phyloP scores from a whole-genome alignment of 2,797 vertebrate genomes.

The Diceros bicornis region DNA sequence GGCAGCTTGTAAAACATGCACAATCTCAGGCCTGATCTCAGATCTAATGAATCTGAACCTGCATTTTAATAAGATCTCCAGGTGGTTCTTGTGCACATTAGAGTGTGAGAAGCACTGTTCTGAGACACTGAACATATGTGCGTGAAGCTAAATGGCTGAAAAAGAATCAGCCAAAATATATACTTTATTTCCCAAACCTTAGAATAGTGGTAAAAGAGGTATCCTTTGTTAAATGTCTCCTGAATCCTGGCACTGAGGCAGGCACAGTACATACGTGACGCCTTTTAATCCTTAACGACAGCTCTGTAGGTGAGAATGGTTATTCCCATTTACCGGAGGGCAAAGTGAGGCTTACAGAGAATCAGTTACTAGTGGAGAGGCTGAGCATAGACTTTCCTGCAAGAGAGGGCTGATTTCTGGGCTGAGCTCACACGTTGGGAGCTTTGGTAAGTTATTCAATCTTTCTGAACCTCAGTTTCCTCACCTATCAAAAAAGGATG shows the following conservation, averaged over 20 bases:
- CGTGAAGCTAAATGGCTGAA: not conserved
- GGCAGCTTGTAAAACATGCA: not conserved
- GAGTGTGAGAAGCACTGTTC: not conserved
- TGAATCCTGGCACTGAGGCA: not conserved
- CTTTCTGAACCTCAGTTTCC: constrained; percentile 5
- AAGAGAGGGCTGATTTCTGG: not conserved
- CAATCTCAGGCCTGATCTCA: not conserved
- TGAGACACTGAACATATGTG: not conserved
- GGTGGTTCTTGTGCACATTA: not conserved
- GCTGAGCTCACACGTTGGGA: not conserved
- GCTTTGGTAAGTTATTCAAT: not conserved
- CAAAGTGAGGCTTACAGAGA: not conserved
- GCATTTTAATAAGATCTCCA: not conserved
- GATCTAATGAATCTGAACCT: not conserved
- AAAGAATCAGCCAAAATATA: not conserved
- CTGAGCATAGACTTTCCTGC: not conserved
- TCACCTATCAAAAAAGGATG: not conserved
- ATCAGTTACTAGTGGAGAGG: not conserved
- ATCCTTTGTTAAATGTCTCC: not conserved
- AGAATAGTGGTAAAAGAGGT: not conserved
- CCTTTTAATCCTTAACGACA: not conserved
- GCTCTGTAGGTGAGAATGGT: not conserved
- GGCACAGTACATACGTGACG: fast-evolving
- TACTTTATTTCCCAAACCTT: not conserved
- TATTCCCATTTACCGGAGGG: not conserved